Evolutionary conservation across 2,797 vertebrate genomes (phyloP), one percentile per base, ranked within the genome.

Genomic region (Lepus townsendii): DNA sequence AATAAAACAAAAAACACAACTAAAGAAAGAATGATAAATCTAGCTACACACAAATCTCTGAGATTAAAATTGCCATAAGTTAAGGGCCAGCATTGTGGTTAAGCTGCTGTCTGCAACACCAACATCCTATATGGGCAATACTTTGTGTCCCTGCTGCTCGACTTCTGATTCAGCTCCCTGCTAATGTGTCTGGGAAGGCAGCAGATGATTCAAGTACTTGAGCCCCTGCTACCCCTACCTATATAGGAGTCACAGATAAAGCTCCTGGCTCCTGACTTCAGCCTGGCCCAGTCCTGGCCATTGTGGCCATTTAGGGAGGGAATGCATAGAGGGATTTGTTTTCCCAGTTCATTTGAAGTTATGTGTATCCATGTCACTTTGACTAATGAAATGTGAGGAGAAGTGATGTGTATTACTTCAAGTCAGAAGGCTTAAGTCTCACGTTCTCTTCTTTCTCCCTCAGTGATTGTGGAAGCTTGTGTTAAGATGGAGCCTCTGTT

Each of bases 61-160:
- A 79, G 42, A n/a, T 38, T 57, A 82, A 95, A 89, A 76, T 60
- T 4, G 38, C 4, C 16, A 16, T 83, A 78, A 90, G 91, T 90
- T 85, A 14, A 47, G 42, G 42, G 42, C 42, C 42, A 47, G 42
- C 42, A 47, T 47, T 47, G 42, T 47, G 42, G 42, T 47, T 47
- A 47, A 47, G 42, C 42, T 47, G 42, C 42, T 47, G 42, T 47
- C 42, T 47, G 42, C 42, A 47, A 47, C 42, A 47, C 42, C 42
- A 47, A 47, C 42, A 47, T 47, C 42, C 42, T 47, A 47, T 47
- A 47, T 47, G 42, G 42, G 42, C 42, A 47, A 47, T 47, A 47
- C 9, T 47, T 47, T 47, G 42, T 47, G 42, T 47, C 42, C 42
- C 42, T 47, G 42, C 42, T 47, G 42, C 42, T 47, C 42, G 8